A percentile compares a stretch with the other conserved stretches of the same genome.
These are phyloP conservation scores for Sterna hirundo DNA, from an alignment of 2,113 vertebrate genomes.

Conservation along the genomic window DNA sequence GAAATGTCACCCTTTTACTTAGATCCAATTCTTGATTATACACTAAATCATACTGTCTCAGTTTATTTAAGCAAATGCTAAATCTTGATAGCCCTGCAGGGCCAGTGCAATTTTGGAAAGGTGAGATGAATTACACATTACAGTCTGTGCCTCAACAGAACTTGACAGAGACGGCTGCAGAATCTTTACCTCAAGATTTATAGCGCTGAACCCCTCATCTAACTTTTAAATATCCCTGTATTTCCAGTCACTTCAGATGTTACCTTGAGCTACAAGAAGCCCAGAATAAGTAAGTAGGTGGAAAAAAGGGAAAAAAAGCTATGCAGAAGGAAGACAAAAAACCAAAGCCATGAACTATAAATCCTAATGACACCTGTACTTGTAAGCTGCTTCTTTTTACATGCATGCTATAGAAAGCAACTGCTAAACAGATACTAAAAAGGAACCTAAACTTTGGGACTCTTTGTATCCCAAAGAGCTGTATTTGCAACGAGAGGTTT, in stretches of 20 bases:
- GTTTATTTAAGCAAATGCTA: not conserved
- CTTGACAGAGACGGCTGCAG: not conserved
- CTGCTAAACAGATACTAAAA: not conserved
- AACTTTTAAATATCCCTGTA: not conserved
- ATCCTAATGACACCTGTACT: not conserved
- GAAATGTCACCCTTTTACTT: not conserved
- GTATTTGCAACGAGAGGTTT: not conserved
- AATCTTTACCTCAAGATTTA: not conserved
- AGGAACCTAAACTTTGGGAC: not conserved
- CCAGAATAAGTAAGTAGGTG: not conserved
- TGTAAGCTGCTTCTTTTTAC: not conserved
- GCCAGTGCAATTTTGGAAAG: not conserved
- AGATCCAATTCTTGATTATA: not conserved
- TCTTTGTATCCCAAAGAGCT: not conserved
- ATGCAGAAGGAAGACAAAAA: not conserved
- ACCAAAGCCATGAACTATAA: not conserved
- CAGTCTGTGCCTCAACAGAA: rapidly evolving
- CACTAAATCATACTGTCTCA: not conserved
- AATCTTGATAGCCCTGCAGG: not conserved
- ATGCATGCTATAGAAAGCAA: not conserved
- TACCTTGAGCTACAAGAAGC: not conserved
- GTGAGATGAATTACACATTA: not conserved
- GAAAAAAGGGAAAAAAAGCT: not conserved
- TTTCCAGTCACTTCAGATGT: not conserved
- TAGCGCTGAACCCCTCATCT: not conserved